A percentile compares a stretch with the other conserved stretches of the same genome.
These are phyloP conservation scores for Calliopsis andreniformis DNA, from an alignment of 1,140 invertebrate species.

Conservation along the genomic window DNA sequence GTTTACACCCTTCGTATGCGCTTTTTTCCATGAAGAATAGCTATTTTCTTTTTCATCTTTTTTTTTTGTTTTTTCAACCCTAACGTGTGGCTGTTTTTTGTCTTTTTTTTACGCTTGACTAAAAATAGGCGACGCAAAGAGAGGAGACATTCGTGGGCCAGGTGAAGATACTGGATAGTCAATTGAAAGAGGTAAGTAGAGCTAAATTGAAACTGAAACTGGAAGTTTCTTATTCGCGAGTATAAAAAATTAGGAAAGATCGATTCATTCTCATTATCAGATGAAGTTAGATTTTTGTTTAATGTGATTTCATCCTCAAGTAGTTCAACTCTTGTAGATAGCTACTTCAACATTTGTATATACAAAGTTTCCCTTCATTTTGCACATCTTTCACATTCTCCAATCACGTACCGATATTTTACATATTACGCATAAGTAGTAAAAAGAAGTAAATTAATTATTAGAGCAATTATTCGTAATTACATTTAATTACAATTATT, in stretches of 20 bases:
- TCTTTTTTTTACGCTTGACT: slow-evolving; percentile 71
- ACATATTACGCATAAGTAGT: slow-evolving; percentile 35
- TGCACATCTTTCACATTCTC: not conserved
- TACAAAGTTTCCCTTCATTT: not conserved
- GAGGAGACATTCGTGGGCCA: slow-evolving; percentile 97
- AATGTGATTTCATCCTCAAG: too few relatives aligned
- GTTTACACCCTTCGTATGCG: not conserved
- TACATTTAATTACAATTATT: not conserved
- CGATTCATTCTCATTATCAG: not conserved
- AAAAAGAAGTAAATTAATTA: not conserved
- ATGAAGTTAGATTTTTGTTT: not conserved
- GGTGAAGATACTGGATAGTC: slow-evolving; percentile 94
- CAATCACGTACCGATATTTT: not conserved
- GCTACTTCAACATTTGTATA: too few relatives aligned
- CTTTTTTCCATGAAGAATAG: slow-evolving; percentile 54
- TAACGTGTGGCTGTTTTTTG: slow-evolving; percentile 69
- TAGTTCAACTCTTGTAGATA: too few relatives aligned
- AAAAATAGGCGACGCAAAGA: slow-evolving; percentile 93
- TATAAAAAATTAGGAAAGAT: not conserved
- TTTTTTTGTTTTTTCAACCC: slow-evolving; percentile 33
- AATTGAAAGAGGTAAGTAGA: slow-evolving; percentile 94
- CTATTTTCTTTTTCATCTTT: not conserved
- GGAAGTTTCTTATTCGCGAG: not conserved
- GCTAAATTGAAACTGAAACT: not conserved
- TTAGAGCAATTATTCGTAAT: not conserved